These are phyloP conservation scores for Asbolus verrucosus DNA, from an alignment of 1,140 invertebrate genomes.

Conservation along the genomic window DNA sequence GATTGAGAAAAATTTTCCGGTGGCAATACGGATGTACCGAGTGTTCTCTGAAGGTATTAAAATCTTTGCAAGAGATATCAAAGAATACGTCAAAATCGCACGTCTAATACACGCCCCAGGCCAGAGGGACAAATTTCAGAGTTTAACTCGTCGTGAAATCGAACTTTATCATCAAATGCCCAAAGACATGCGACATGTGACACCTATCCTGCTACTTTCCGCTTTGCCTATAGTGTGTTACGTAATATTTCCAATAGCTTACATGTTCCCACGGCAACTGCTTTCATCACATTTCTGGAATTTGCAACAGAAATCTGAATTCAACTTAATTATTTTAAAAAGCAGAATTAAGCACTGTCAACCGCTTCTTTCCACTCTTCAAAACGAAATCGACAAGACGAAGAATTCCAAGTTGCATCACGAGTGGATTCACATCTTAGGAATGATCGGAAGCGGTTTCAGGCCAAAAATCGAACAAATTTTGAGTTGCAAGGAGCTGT, in stretches of 20 bases:
- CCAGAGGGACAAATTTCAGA: conserved; percentile 68
- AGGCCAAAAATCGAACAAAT: conserved; percentile 78
- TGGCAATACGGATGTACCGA: conserved; percentile 81
- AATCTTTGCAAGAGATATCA: conserved; percentile 80
- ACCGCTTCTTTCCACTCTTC: conserved; percentile 76
- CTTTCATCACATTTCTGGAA: conserved; percentile 90
- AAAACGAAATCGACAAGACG: conserved; percentile 71
- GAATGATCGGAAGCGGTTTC: conserved; percentile 77
- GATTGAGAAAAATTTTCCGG: conserved; percentile 81
- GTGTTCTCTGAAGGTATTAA: conserved; percentile 82
- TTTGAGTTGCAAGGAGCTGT: conserved; percentile 75
- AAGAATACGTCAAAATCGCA: conserved; percentile 75
- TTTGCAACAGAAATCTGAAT: conserved; percentile 80
- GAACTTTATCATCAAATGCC: conserved; percentile 84
- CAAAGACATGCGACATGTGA: conserved; percentile 81
- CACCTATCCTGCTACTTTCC: conserved; percentile 81
- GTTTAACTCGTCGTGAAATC: conserved; percentile 76
- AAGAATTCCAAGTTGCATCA: conserved; percentile 66
- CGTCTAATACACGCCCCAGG: conserved; percentile 69
- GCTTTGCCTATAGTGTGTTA: conserved; percentile 88
- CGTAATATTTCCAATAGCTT: conserved; percentile 86
- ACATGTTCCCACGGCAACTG: conserved; percentile 76
- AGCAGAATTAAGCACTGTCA: conserved; percentile 73
- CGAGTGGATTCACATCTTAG: conserved; percentile 72
- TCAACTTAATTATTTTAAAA: conserved; percentile 73